Conservation (phyloP, 1,140 invertebrate genomes). For the Neodiprion fabricii region DNA sequence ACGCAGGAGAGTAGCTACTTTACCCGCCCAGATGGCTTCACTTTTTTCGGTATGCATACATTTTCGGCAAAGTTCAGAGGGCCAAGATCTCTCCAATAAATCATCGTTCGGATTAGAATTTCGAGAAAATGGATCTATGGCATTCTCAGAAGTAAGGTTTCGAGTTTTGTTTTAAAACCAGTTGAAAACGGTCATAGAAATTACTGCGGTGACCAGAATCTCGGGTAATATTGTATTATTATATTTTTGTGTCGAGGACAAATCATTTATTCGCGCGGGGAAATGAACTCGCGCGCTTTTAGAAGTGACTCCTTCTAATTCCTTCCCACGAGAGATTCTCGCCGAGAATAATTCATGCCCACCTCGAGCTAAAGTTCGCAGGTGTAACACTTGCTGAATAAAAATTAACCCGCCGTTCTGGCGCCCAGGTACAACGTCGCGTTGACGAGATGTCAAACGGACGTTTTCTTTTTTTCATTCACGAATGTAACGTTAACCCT, state of each 20-base stretch:
- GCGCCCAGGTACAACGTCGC: not conserved
- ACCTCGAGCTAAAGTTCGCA: not conserved
- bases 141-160: not conserved
- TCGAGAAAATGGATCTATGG: not conserved
- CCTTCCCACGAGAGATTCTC: not conserved
- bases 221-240: not conserved
- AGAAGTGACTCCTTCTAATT: not conserved
- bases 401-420: not conserved
- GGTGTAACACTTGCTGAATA: not conserved
- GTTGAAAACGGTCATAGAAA: not conserved
- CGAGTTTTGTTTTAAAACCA: not conserved
- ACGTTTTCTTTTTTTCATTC: no score
- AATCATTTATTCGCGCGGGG: not conserved
- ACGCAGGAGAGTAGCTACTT: not conserved
- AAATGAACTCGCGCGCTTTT: not conserved
- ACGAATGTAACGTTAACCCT: no score
- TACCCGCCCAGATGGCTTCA: not conserved
- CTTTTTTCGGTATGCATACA: not conserved
- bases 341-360: not conserved
- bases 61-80: slow-evolving; percentile 5
- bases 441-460: no score
- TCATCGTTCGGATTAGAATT: not conserved
- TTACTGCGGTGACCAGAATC: no score
- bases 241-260: not conserved
- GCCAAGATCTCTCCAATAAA: not conserved